Evolutionary conservation across 92 coral and sea anemone genomes (phyloP).

Genomic region (Paramuricea clavata): DNA sequence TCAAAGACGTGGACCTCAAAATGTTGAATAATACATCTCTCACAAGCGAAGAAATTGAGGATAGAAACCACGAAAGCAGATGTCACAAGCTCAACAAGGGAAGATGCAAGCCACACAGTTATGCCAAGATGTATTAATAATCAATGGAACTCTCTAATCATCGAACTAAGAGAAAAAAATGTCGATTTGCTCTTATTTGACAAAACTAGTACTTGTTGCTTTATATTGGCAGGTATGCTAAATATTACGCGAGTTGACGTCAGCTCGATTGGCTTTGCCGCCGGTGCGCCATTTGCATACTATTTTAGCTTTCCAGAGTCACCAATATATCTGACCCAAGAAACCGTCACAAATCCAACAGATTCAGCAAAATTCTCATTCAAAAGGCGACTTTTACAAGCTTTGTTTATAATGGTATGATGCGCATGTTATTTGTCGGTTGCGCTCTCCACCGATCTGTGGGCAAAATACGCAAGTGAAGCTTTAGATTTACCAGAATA

Average conservation of each 20-base stretch:
- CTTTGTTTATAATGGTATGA: neutral
- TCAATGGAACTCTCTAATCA: slow-evolving; percentile 10
- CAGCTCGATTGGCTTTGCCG: slow-evolving; percentile 9
- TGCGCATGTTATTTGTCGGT: neutral
- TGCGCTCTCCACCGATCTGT: neutral
- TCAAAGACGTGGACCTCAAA: slow-evolving; percentile 34
- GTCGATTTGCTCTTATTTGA: slow-evolving; percentile 46
- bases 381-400: slow-evolving; percentile 31
- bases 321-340: slow-evolving; percentile 17
- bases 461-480: slow-evolving; percentile 60
- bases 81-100: neutral
- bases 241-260: slow-evolving; percentile 34
- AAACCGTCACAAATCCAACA: neutral
- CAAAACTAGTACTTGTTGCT: slow-evolving; percentile 20
- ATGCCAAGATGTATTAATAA: slow-evolving; percentile 33
- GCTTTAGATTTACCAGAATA: slow-evolving; percentile 71
- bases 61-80: neutral
- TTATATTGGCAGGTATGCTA: slow-evolving; percentile 30
- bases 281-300: neutral
- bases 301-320: slow-evolving; percentile 14
- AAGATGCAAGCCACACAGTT: neutral
- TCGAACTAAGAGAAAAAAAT: slow-evolving; percentile 2
- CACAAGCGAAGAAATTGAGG: slow-evolving; percentile 37
- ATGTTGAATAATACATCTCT: slow-evolving; percentile 44
- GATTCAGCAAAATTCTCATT: slow-evolving; percentile 29